Evolutionary conservation across 2,113 vertebrate species (phyloP), one percentile per base, ranked within the genome.

Genomic region (Grantiella picta): DNA sequence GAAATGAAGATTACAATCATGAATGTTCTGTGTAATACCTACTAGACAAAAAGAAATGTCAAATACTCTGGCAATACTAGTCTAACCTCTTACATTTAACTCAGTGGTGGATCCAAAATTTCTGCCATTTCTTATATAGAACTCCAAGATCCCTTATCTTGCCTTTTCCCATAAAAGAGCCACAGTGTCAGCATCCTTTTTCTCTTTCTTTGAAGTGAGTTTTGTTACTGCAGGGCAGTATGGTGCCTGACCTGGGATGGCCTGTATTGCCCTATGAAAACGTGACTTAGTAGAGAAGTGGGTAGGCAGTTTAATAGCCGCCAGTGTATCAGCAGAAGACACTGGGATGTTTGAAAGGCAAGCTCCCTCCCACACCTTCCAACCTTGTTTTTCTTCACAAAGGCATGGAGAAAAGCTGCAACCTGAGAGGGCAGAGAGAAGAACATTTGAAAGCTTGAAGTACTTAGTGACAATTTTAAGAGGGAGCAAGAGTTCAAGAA

Each of bases 201-300:
- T 77, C 61, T 82, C 35, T 61, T 68, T 49, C 88, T 93, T 84
- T 94, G 66, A 93, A 91, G 63, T 24, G 33, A 89, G 52, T 90
- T 90, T 87, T 93, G 82, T 63, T 66, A 93, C 75, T 92, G 63
- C 60, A 81, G 81, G 89, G 68, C 86, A 82, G 73, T 94, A 42
- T 95, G 91, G 86, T 92, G 83, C 89, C 89, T 96, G 94, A 95
- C 84, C 91, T 61, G 40, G 72, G 73, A 65, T 61, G 93, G 70
- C 86, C 91, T 75, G 11, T 8, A 9, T 71, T 87, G 93, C 70
- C 81, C 84, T 80, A 24, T 77, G 90, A 88, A 93, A 78, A 94
- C 91, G 84, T 13, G 70, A 25, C 63, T 91, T 31, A 50, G 63
- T 6, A 59, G 70, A 91, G 88, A 90, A 85, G 47, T 16, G 35